Base-by-base conservation (phyloP, 2,888 invertebrate species). In the Drosophila paracracens region DNA sequence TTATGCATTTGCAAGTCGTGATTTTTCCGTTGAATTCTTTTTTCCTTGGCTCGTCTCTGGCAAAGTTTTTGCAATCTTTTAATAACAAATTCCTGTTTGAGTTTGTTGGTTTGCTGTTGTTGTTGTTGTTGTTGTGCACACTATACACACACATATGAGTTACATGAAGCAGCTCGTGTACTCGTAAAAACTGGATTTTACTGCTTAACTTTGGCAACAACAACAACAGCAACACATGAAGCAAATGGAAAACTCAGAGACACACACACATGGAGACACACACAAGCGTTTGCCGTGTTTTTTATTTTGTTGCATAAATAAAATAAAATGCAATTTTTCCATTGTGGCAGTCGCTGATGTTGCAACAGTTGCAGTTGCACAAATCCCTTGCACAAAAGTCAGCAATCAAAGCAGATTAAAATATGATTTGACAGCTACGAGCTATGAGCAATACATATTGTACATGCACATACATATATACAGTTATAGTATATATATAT, bases 341-440 rank as follows among this genome's bases (percentile, higher is more conserved):
- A 75, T 69, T 75, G 73, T 63, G 21, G 46, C 61, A 52, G 61
- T 60, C 25, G 72, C 77, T 81, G 50, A 40, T 35, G 67, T 16
- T 57, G 62, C 36, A n/a, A 51, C 76, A 52, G 77, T 67, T 65
- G 77, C 77, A 40, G 79, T 81, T 70, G 75, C 83, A 85, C 82
- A 91, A 92, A 91, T 91, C 91, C 92, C 82, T 82, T 81, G 80
- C 87, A 83, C 90, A 91, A 89, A 92, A 92, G 91, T 92, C 92
- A 92, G 89, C 91, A 91, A 92, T 92, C 91, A 92, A 92, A 90
- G 86, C 88, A 91, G 91, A 91, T 92, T 92, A 92, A 92, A 91
- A 91, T 91, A 92, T 91, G 91, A 92, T 92, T 91, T 92, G 91
- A 91, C 91, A 91, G 91, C 83, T 70, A 70, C 85, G 75, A 76